Base-by-base conservation (phyloP, 2,888 invertebrate species). In the Mantis religiosa region DNA sequence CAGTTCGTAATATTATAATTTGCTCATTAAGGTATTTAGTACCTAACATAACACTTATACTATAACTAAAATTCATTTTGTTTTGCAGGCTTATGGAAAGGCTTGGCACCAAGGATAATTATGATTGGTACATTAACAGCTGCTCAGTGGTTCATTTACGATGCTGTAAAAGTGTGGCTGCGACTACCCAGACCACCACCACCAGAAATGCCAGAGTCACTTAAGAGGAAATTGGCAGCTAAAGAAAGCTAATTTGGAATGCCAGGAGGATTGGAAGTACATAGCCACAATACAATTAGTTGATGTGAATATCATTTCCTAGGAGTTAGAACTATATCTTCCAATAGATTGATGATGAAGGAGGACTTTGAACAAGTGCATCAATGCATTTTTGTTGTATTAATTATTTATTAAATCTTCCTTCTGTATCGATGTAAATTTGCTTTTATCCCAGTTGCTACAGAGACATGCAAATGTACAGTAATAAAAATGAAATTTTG, bases 51-150 rank as follows among this genome's bases (percentile, higher is more conserved):
- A 34, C 34, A 3, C 0, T 3, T 86, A 12, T 86, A 30, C 2
- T 34, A 15, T 41, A 71, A 47, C 20, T 83, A 28, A 54, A 84
- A 25, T 15, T 30, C 3, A 47, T 82, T 27, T 28, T 82, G 87
- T 83, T 85, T 92, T 87, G 20, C 90, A 93, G 95, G 97, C 90
- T 95, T 98, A 91, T 98, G 98, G 98, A 97, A 97, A 94, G 98
- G 98, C 90, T 95, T 98, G 86, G 95, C 95, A 85, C 98, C 98
- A 90, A 97, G 98, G 95, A 99, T 99, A 92, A 95, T 99, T 91
- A 99, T 99, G 98, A 98, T 99, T 92, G 99, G 98, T 95, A 99
- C 98, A 15, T 95, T 99, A 91, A 99, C 98, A 54, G 98, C 98
- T 14, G 95, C 97, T 90, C 98, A 99, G 93, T 99, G 98, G 98